phyloP scores from a whole-genome alignment of 2,113 vertebrate species.

The Alces alces region DNA sequence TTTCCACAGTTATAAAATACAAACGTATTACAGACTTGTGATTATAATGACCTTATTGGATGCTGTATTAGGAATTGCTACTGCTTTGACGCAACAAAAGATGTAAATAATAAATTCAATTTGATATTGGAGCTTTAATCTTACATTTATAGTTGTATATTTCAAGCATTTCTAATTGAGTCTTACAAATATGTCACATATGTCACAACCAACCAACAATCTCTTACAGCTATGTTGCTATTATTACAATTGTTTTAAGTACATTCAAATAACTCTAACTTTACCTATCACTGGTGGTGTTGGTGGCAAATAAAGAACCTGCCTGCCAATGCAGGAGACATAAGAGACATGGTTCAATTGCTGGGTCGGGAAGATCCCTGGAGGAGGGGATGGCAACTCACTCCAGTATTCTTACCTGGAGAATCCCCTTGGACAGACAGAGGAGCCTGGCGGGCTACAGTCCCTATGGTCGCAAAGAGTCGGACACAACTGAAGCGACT shows the following conservation, averaged over 20 bases:
- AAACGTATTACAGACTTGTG: not conserved
- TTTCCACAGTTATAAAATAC: not conserved
- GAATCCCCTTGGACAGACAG: not conserved
- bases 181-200: not conserved
- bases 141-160: not conserved
- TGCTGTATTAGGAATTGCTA: not conserved
- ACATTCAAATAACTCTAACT: not conserved
- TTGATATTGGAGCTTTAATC: not conserved
- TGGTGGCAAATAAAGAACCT: not conserved
- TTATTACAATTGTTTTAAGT: not conserved
- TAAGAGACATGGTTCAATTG: not conserved
- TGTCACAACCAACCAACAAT: not conserved
- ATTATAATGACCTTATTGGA: not conserved
- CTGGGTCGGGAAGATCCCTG: not conserved
- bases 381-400: not conserved
- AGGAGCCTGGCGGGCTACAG: not conserved
- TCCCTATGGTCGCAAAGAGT: not conserved
- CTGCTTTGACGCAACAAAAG: not conserved
- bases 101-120: not conserved
- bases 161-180: not conserved
- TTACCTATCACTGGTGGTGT: not conserved
- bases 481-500: not conserved
- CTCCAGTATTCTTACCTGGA: not conserved
- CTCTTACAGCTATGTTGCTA: not conserved
- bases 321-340: not conserved